Conservation (phyloP, 2,888 invertebrate genomes). For the Drosophila rubida region DNA sequence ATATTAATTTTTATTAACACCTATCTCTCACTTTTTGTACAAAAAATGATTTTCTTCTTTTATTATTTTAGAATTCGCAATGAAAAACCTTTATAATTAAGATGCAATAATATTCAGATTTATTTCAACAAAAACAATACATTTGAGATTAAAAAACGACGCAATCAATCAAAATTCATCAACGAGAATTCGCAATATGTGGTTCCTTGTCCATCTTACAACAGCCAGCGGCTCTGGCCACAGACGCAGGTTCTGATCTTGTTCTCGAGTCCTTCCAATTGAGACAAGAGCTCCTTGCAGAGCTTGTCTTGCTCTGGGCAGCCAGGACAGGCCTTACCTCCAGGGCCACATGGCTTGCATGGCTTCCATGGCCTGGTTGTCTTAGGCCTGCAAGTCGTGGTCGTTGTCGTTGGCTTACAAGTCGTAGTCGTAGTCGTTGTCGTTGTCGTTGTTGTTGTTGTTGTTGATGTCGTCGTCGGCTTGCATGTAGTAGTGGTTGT, state of each 20-base stretch:
- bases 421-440: too few species aligned
- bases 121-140: background rate
- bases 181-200: background rate
- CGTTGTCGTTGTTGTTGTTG: too few species aligned
- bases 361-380: background rate
- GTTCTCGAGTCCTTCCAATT: background rate
- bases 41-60: too few species aligned
- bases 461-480: too few species aligned
- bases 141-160: background rate
- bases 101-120: background rate
- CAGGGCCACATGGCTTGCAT: constrained; percentile 7
- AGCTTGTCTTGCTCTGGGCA: background rate
- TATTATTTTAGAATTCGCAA: too few species aligned
- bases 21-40: too few species aligned
- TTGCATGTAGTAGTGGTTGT: too few species aligned
- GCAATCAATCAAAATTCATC: background rate
- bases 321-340: constrained; percentile 8
- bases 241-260: constrained; percentile 9
- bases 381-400: background rate
- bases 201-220: background rate
- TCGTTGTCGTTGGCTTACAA: too few species aligned
- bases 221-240: background rate
- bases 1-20: too few species aligned
- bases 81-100: background rate
- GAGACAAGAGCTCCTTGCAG: background rate